Evolutionary conservation across 1,140 invertebrate genomes (phyloP).

Genomic region (Oryctes rhinoceros): DNA sequence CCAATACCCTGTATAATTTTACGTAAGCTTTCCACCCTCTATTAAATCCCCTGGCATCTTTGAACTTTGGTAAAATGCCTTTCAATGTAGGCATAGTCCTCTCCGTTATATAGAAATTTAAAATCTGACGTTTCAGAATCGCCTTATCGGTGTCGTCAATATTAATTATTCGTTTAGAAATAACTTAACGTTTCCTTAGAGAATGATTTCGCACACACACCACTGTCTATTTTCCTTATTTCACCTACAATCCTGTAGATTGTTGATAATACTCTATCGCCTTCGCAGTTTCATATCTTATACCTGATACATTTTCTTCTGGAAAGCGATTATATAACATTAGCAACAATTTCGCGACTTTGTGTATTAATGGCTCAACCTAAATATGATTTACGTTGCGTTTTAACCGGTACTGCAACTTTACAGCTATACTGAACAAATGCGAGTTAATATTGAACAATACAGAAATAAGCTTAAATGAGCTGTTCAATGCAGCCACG

Average conservation of each 20-base stretch:
- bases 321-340: background rate
- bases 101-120: background rate
- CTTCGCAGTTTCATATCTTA: background rate
- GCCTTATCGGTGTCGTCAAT: conserved; percentile 1
- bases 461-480: too few species aligned
- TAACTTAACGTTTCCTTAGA: background rate
- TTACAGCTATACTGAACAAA: too few species aligned
- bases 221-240: background rate
- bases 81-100: background rate
- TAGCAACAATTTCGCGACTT: background rate
- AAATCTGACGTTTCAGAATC: background rate
- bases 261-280: background rate
- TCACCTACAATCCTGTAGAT: background rate
- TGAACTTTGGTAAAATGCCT: background rate
- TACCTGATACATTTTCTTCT: background rate
- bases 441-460: too few species aligned
- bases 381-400: too few species aligned
- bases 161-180: background rate
- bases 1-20: background rate
- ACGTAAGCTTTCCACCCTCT: background rate
- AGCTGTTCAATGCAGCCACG: too few species aligned
- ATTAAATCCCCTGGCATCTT: background rate
- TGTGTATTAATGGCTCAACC: background rate
- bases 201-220: background rate
- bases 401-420: too few species aligned